These are phyloP conservation scores for Leptoclinus maculatus DNA, from an alignment of 2,797 vertebrate species.

Conservation along the genomic window DNA sequence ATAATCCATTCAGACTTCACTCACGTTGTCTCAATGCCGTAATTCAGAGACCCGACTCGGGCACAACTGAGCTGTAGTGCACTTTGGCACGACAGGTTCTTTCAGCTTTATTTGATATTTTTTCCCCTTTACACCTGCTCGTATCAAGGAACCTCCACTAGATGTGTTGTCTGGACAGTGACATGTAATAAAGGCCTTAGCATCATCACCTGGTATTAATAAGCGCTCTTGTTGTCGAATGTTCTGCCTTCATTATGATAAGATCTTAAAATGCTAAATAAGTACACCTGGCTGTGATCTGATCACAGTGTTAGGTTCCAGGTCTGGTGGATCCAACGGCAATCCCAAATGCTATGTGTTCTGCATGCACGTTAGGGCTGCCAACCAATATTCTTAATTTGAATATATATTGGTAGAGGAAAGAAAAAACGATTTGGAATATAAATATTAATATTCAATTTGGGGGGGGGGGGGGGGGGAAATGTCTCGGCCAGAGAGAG, in stretches of 20 bases:
- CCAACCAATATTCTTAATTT: too few relatives aligned
- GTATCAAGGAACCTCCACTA: not conserved
- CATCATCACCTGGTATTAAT: slow-evolving; percentile 6
- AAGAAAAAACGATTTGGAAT: too few relatives aligned
- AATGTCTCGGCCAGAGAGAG: too few relatives aligned
- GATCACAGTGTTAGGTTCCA: not conserved
- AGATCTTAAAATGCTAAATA: slow-evolving; percentile 10
- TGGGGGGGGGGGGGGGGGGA: too few relatives aligned
- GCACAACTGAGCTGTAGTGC: slow-evolving; percentile 19
- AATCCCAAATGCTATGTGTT: not conserved
- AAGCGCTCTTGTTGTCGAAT: not conserved
- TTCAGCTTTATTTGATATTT: not conserved
- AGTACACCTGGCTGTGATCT: not conserved
- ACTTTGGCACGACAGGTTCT: not conserved
- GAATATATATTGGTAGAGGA: too few relatives aligned
- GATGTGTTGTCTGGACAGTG: slow-evolving; percentile 5
- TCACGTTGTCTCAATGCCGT: slow-evolving; percentile 32
- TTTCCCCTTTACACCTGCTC: not conserved
- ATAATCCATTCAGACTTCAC: slow-evolving; percentile 42
- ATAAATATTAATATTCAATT: too few relatives aligned
- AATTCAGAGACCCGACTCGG: slow-evolving; percentile 33
- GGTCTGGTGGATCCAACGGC: not conserved
- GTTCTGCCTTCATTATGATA: not conserved
- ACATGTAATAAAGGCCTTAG: slow-evolving; percentile 15
- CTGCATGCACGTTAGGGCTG: not conserved